Base-by-base conservation (phyloP, 2,113 vertebrate genomes). In the Dasyprocta punctata region DNA sequence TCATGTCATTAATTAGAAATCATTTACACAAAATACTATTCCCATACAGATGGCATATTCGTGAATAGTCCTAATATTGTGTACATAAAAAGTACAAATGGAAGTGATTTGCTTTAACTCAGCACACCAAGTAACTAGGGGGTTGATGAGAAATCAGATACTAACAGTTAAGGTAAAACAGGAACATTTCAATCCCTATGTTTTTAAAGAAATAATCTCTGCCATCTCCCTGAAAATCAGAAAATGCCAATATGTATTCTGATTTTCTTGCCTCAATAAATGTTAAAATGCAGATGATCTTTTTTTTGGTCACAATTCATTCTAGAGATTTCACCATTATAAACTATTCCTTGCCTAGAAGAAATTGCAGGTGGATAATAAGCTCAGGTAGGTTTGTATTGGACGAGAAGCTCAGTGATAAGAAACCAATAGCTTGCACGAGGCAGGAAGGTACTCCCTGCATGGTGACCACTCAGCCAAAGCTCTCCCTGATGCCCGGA, bases 141-240 rank as follows among this genome's bases (percentile, higher is more conserved):
- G 36, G 93, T 95, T 96, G 87, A 96, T 92, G 73, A 97, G n/a
- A 96, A 90, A 97, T 97, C 85, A 98, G 49, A 97, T 92, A 81
- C 16, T 95, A 82, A 73, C n/a, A 94, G 67, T 65, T 96, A 91
- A 93, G 38, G 41, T 54, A 44, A 11, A 22, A 69, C 97, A 97
- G 97, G 56, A 17, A 94, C 47, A 28, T 97, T 95, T 28, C 38
- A 63, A 49, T 92, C 78, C 63, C 47, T 7, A 10, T 85, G 47
- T 13, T 95, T 97, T 90, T 75, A 82, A 80, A 73, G 36, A 96
- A 71, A 30, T 96, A 65, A 82, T n/a, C 7, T 44, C 60, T 54
- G 65, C 38, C 7, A 69, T 38, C 67, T 86, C 86, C 94, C 5
- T 90, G 19, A 17, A 58, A 58, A 20, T 58, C 19, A 54, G 5